Evolutionary conservation across 2,113 vertebrate species (phyloP).

Genomic region (Chloropsis hardwickii): DNA sequence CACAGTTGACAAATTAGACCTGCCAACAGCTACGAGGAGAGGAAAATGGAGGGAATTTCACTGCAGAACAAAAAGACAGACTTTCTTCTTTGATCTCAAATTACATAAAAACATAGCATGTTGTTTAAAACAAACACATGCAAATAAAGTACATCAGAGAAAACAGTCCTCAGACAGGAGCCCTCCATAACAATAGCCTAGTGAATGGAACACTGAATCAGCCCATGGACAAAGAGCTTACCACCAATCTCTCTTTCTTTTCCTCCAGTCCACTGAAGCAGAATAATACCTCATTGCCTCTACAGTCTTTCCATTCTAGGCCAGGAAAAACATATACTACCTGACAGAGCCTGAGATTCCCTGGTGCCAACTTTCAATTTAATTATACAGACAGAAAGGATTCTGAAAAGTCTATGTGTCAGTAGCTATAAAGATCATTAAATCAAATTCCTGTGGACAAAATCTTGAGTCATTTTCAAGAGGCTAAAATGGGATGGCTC

Average conservation of each 20-base stretch:
- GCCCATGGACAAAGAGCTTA: neutral
- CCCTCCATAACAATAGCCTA: neutral
- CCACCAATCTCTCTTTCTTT: neutral
- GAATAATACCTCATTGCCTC: slow-evolving; percentile 3
- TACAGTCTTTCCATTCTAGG: neutral
- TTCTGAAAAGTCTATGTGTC: slow-evolving; percentile 41
- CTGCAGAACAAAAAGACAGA: neutral
- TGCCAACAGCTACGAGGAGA: neutral
- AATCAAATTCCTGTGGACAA: slow-evolving; percentile 33
- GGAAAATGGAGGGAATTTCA: neutral
- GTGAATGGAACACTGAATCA: neutral
- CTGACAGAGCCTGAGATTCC: slow-evolving; percentile 35
- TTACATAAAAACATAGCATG: neutral
- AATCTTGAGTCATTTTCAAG: slow-evolving; percentile 42
- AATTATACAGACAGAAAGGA: slow-evolving; percentile 57
- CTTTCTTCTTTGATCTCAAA: neutral
- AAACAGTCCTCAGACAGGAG: neutral
- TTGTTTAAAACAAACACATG: neutral
- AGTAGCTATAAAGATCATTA: slow-evolving; percentile 55
- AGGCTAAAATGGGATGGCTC: slow-evolving; percentile 8
- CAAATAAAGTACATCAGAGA: neutral
- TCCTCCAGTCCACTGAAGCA: neutral
- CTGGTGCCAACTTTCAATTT: slow-evolving; percentile 53
- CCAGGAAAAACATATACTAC: neutral
- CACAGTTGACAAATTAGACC: neutral